Evolutionary conservation across 1,140 invertebrate genomes (phyloP), one percentile per base, ranked within the genome.

Genomic region (Mactra quadrangularis): DNA sequence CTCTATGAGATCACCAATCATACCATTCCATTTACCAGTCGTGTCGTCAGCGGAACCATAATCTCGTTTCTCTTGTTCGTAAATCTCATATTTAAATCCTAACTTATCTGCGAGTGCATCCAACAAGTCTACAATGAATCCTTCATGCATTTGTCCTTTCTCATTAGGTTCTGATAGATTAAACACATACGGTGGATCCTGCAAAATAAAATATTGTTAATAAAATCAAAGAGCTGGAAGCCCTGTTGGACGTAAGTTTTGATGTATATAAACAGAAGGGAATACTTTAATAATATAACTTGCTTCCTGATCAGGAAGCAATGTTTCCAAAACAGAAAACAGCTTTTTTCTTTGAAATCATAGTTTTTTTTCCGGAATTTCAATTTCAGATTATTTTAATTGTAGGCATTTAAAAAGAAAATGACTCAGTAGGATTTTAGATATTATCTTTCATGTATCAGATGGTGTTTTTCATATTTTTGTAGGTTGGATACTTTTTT

Each of bases 41-140:
- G 59, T 22, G 1, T 60, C 27, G 9, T 96, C 97, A 96, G 81
- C 76, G 11, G 96, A 98, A 0, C 98, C 98, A 89, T 97, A 98
- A 72, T 95, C 94, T 0, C 95, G 95, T 87, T 98, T 87, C 4
- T 74, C 96, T 0, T 95, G 95, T 68, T 96, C 93, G 22, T 95
- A 94, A 68, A 99, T 96, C 84, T 96, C 96, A 91, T 98, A 99
- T 88, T 98, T 97, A 88, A 99, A 99, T 55, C 96, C 95, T 0
- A 98, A 94, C 35, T 96, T 95, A 70, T 96, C 93, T 47, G 96
- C 95, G 33, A 99, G 97, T 91, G 96, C 95, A 78, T 98, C 95
- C 2, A 99, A 95, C 0, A 99, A 92, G 91, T 99, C 98, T 64
- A 99, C 97, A 92, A 97, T 98, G 91, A 99, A 99, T 3, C 98